Evolutionary conservation across 2,888 invertebrate species (phyloP), one percentile per base, ranked within the genome.

Genomic region (Allacma fusca): DNA sequence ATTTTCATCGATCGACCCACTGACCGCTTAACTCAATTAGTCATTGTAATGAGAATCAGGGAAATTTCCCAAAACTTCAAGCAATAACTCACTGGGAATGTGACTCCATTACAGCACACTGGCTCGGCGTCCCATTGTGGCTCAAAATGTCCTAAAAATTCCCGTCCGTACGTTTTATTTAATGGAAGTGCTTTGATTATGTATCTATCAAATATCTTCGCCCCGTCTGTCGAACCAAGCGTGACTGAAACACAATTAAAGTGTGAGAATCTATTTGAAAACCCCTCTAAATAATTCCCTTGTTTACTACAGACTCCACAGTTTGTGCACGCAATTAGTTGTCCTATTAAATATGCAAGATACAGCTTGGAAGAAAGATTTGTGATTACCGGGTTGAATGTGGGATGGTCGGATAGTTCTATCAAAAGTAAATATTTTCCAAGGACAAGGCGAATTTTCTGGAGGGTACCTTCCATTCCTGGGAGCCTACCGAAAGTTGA

Each of bases 221-320:
- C 70, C 13, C 75, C 76, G n/a, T 73, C 57, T 5, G 50, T 34
- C 1, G 78, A 77, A 1, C 79, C 80, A 0, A 80, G 67, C 87
- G 88, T 75, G n/a, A 75, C 75, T 75, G 23, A 19, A 16, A 44
- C n/a, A n/a, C 12, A 43, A 34, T 34, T 7, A 29, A 57, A 34
- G 29, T 44, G 28, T 34, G 24, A 26, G 23, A 34, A 34, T 34
- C n/a, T n/a, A n/a, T n/a, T n/a, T n/a, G n/a, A n/a, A n/a, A n/a
- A n/a, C n/a, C n/a, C n/a, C n/a, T n/a, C n/a, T n/a, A n/a, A n/a
- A n/a, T n/a, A n/a, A n/a, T n/a, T n/a, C n/a, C n/a, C n/a, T n/a
- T n/a, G n/a, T n/a, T n/a, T n/a, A n/a, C n/a, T n/a, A n/a, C n/a
- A n/a, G n/a, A n/a, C n/a, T n/a, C n/a, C n/a, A n/a, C n/a, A n/a